Evolutionary conservation across 2,113 vertebrate species (phyloP).

Genomic region (Anoplopoma fimbria): DNA sequence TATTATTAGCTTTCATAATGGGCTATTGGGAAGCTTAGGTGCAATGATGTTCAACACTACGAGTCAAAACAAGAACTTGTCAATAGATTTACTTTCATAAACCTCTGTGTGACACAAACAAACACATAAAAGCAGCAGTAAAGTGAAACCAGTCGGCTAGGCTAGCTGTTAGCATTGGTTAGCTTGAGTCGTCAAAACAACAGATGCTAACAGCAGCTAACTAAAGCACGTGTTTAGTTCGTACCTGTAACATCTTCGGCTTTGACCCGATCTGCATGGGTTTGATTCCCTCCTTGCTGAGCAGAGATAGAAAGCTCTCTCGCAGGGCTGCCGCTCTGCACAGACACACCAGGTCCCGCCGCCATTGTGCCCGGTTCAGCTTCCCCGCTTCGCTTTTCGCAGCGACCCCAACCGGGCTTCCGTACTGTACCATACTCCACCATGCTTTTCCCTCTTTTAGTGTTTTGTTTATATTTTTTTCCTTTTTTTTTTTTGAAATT

Average conservation of each 20-base stretch:
- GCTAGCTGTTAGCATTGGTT: constrained; percentile 55
- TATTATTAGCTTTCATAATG: constrained; percentile 1
- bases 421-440: constrained; percentile 38
- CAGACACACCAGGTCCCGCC: constrained; percentile 75
- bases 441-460: not conserved
- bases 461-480: no score
- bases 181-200: constrained; percentile 41
- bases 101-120: no score
- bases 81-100: no score
- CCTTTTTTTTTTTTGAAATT: not conserved
- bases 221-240: not conserved
- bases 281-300: constrained; percentile 60
- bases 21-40: not conserved
- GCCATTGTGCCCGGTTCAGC: constrained; percentile 67
- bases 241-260: constrained; percentile 83
- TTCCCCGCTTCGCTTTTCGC: constrained; percentile 22
- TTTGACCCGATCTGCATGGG: constrained; percentile 74
- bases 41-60: fast-evolving
- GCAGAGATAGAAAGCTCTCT: constrained; percentile 73
- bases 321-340: constrained; percentile 81
- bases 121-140: not conserved
- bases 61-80: not conserved
- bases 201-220: no score
- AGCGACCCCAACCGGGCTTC: constrained; percentile 49
- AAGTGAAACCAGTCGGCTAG: not conserved